A percentile compares a stretch with the other conserved stretches of the same genome.
phyloP scores from a whole-genome alignment of 1,140 invertebrate species.

The Portunus trituberculatus region DNA sequence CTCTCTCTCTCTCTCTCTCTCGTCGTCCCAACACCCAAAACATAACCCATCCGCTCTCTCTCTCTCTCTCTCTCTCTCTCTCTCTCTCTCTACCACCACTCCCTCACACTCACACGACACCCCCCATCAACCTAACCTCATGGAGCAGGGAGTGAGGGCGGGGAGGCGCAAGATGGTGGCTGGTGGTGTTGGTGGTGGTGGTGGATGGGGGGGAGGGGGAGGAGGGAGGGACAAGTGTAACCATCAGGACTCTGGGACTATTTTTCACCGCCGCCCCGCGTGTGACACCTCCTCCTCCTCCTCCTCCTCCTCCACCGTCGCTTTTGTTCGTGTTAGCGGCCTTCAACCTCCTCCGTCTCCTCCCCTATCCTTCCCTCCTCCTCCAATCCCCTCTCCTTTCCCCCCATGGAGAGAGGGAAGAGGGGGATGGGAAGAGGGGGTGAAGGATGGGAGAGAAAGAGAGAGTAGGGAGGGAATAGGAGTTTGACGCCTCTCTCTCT shows the following conservation, averaged over 20 bases:
- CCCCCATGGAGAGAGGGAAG: background rate
- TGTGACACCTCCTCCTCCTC: slow-evolving; percentile 41
- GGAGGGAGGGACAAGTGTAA: background rate
- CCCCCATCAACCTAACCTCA: background rate
- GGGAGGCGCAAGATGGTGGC: background rate
- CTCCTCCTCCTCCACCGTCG: slow-evolving; percentile 24
- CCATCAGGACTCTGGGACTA: background rate
- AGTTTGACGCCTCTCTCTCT: background rate
- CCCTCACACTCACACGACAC: background rate
- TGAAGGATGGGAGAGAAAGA: background rate
- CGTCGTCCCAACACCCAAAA: background rate
- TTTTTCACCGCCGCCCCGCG: slow-evolving; percentile 30
- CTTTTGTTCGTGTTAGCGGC: slow-evolving; percentile 24
- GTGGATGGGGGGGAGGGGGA: background rate
- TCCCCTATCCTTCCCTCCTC: background rate
- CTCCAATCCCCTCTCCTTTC: background rate
- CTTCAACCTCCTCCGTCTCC: background rate
- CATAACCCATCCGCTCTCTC: no score
- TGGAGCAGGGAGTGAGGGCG: background rate
- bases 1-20: background rate
- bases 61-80: background rate
- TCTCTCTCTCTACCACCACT: background rate
- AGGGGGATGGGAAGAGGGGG: background rate
- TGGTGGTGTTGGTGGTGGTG: background rate
- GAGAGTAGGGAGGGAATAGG: no score